Evolutionary conservation across 2,888 invertebrate genomes (phyloP).

Genomic region (Eucera pruinosa): DNA sequence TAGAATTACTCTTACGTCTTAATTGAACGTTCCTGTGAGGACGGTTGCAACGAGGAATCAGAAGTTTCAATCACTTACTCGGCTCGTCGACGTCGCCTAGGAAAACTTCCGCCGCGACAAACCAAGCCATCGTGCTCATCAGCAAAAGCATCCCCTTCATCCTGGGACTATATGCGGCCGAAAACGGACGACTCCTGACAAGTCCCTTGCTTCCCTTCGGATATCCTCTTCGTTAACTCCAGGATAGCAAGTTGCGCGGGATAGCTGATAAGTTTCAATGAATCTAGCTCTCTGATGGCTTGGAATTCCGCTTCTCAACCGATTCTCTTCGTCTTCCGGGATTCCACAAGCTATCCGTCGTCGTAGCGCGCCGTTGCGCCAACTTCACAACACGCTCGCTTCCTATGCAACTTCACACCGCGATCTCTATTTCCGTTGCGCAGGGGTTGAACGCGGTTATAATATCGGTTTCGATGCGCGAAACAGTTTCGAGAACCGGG

Average conservation of each 20-base stretch:
- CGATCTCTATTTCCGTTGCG: background rate
- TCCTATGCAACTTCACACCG: constrained; percentile 19
- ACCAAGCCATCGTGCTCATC: constrained; percentile 72
- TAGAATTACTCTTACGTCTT: constrained; percentile 9
- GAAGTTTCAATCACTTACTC: constrained; percentile 73
- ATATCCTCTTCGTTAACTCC: constrained; percentile 37
- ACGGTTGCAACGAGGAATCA: background rate
- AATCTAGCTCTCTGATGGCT: constrained; percentile 51
- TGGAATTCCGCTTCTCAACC: constrained; percentile 14
- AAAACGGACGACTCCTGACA: constrained; percentile 27
- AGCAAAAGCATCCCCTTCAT: constrained; percentile 73
- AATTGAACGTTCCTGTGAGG: constrained; percentile 20
- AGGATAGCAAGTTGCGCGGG: constrained; percentile 33
- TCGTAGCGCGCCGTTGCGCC: constrained; percentile 7
- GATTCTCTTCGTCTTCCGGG: constrained; percentile 31
- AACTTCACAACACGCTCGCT: constrained; percentile 40
- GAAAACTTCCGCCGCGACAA: constrained; percentile 73
- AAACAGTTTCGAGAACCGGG: too few relatives aligned
- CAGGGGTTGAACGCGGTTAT: too few relatives aligned
- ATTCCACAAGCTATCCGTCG: constrained; percentile 12
- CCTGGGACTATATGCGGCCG: constrained; percentile 35
- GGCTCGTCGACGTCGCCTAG: constrained; percentile 74
- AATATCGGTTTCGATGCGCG: too few relatives aligned
- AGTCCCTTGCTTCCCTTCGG: constrained; percentile 3
- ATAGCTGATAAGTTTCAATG: constrained; percentile 60